Conservation (phyloP, 2,113 vertebrate genomes). For the Pelecanoides urinatrix region DNA sequence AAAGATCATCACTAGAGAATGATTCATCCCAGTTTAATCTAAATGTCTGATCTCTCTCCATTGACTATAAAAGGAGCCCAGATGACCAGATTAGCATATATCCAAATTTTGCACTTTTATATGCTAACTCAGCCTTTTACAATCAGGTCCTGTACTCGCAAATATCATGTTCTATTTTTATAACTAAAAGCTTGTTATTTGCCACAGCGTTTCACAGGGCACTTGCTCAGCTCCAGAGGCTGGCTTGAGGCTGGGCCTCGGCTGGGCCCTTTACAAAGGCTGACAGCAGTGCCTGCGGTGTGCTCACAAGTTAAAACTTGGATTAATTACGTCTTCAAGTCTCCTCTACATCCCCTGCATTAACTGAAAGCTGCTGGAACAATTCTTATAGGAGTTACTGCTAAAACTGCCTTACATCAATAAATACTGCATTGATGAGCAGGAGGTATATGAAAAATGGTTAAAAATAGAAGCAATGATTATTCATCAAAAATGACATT, state of each 20-base stretch:
- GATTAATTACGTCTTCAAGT: background rate
- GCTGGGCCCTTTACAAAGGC: background rate
- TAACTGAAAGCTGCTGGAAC: background rate
- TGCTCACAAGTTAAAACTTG: background rate
- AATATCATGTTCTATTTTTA: background rate
- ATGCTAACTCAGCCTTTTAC: conserved; percentile 27
- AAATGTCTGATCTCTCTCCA: conserved; percentile 5
- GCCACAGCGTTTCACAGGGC: background rate
- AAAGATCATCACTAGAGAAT: conserved; percentile 22
- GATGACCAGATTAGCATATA: conserved; percentile 38
- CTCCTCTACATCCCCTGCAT: background rate
- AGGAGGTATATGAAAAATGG: background rate
- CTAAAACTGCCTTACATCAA: background rate
- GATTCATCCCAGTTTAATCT: conserved; percentile 37
- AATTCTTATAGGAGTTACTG: background rate
- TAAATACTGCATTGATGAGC: background rate
- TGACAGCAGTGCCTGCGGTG: background rate
- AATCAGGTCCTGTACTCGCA: background rate
- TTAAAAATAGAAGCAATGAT: background rate
- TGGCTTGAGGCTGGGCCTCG: background rate
- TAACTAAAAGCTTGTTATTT: background rate
- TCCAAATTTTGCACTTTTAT: conserved; percentile 15
- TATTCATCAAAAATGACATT: background rate
- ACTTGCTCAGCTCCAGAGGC: background rate
- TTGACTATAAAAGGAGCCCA: conserved; percentile 59